Evolutionary conservation across 2,113 vertebrate genomes (phyloP), one percentile per base, ranked within the genome.

Genomic region (Coturnix japonica): DNA sequence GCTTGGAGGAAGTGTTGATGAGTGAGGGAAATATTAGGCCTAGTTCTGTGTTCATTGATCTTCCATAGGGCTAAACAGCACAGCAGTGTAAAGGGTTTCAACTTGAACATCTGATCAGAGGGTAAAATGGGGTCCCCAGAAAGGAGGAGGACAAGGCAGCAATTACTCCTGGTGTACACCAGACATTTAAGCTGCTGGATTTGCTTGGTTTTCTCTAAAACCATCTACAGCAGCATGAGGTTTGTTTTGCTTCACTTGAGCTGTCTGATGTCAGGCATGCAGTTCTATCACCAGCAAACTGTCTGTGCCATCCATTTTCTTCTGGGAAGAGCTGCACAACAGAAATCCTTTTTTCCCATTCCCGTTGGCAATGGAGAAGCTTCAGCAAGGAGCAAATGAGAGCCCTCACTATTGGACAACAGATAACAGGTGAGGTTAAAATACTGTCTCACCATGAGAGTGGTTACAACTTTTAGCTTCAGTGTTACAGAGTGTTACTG

Each of bases 331-430:
- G 11, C 54, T 41, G 33, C 19, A 10, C 9, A 21, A 47, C 39
- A 59, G 23, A 84, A 44, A 3, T 44, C 26, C 28, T 23, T 7
- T 90, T 0, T 0, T 2, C 0, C 0, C 6, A 35, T 63, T 60
- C 39, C 30, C 17, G n/a, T 37, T 14, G 75, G 53, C 54, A 72
- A 1, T 31, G 39, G 47, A 73, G 56, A 23, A 4, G 1, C 35
- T n/a, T 39, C n/a, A 44, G 15, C 28, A 76, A 20, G 28, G 12
- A 51, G 21, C 33, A 43, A 22, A 25, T 61, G 26, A 73, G 18
- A 25, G 85, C 28, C 12, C 14, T 80, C n/a, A 22, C 13, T 63
- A 39, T 7, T 49, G 49, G 47, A 12, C 30, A 82, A 7, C n/a
- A 69, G 25, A 37, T 76, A 41, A 44, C 39, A 69, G 21, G 26